Base-by-base conservation (phyloP, 2,113 vertebrate genomes). In the Cyanocitta stelleri region DNA sequence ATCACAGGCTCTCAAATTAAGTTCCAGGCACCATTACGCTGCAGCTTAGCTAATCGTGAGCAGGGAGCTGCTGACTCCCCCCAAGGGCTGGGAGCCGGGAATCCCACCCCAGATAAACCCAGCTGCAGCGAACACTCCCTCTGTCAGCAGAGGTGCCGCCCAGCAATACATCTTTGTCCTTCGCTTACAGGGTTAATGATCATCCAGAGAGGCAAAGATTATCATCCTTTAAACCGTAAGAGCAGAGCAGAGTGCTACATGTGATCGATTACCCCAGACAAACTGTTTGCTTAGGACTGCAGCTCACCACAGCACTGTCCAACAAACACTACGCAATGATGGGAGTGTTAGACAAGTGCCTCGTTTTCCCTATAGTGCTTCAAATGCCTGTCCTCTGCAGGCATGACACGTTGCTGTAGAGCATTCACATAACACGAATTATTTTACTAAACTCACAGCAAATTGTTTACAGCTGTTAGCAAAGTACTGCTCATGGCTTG, bases 391-490 rank as follows among this genome's bases (percentile, higher is more conserved):
- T 68, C 35, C 19, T 67, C 79, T 49, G 62, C 88, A 81, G 41
- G 61, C 76, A 16, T 1, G n/a, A 72, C 69, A 30, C 52, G 41
- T 33, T 87, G 52, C 58, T 49, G 80, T 37, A 48, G 61, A 75
- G 29, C 68, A 52, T 66, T 86, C 63, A 48, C 44, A 35, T 44
- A 49, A 68, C 10, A 69, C 4, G 6, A 41, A 46, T 54, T 54
- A 67, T 75, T 93, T 72, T 84, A 75, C 83, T 76, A 51, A 95
- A 64, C 55, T 80, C 82, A 22, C 55, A 63, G 67, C 46, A 80
- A 89, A 80, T 75, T 75, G 29, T 81, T 95, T 80, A 90, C 90
- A 88, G 88, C 52, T 93, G 76, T 61, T 89, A 73, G 63, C 78
- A 26, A 66, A 90, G 67, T 3, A 79, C 67, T 10, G 29, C 32